Evolutionary conservation across 2,888 invertebrate genomes (phyloP), one percentile per base, ranked within the genome.

Genomic region (Pedicia rivosa): DNA sequence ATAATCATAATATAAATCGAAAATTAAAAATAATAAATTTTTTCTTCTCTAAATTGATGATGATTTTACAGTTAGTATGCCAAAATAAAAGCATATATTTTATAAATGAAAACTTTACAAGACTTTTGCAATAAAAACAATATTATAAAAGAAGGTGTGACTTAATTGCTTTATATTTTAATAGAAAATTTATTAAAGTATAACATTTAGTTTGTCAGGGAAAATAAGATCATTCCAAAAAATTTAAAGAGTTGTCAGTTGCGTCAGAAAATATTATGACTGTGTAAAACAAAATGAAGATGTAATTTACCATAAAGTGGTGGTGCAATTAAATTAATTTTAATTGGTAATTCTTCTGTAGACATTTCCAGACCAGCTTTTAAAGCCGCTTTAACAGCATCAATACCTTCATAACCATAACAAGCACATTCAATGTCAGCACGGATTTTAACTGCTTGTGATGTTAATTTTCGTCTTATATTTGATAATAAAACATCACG

Each of bases 271-370:
- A n/a, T n/a, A n/a, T n/a, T n/a, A n/a, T n/a, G n/a, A n/a, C n/a
- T n/a, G n/a, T n/a, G n/a, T n/a, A n/a, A n/a, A n/a, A n/a, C n/a
- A n/a, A n/a, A n/a, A n/a, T n/a, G n/a, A n/a, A n/a, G n/a, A n/a
- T n/a, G 36, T n/a, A 17, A 47, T 57, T 57, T 64, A 78, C 78
- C 79, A 66, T 94, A 98, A 48, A 94, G 67, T 37, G 98, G 98
- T 22, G 98, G 97, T 5, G 98, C 98, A 56, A 98, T 98, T 46
- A 98, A 69, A 65, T 98, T 97, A 49, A 98, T 98, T 71, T 92
- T 94, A 48, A 99, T 91, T 1, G 95, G 94, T 64, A 97, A 70
- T 48, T 90, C 90, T 47, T 82, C 80, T 1, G 90, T 91, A 4
- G 95, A 92, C 36, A 90, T 67, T 27, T 82, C 77, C 25, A 98